phyloP scores from a whole-genome alignment of 2,113 vertebrate genomes.

The Pollimyrus isidori region DNA sequence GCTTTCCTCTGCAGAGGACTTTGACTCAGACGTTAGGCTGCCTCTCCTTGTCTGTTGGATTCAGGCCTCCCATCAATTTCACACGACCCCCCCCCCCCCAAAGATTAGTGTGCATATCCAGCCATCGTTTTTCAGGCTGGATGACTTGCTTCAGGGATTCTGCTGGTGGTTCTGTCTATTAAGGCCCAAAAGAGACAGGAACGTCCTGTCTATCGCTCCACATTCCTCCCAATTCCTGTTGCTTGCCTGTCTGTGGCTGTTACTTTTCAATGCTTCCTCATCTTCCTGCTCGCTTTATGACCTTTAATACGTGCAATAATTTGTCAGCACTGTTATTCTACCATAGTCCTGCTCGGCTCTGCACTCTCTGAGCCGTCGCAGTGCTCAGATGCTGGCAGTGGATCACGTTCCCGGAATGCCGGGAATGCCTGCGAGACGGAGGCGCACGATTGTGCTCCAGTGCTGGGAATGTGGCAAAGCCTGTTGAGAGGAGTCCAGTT shows the following conservation, averaged over 20 bases:
- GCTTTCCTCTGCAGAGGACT: not conserved
- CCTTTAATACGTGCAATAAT: not conserved
- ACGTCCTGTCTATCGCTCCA: not conserved
- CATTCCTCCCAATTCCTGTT: not conserved
- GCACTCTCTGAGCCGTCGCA: not conserved
- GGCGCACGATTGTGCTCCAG: constrained; percentile 3
- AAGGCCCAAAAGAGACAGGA: constrained; percentile 11
- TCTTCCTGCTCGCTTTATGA: not conserved
- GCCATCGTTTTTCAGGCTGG: not conserved
- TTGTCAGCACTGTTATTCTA: not conserved
- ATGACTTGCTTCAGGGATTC: not conserved
- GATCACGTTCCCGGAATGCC: constrained; percentile 33
- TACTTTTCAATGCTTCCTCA: not conserved
- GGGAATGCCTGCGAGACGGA: constrained; percentile 32
- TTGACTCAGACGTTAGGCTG: not conserved
- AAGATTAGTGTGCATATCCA: not conserved
- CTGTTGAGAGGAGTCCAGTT: constrained; percentile 28
- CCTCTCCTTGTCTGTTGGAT: too few relatives aligned
- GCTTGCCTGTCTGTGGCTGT: not conserved
- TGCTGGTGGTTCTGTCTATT: not conserved
- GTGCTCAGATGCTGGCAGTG: not conserved
- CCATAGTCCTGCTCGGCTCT: not conserved
- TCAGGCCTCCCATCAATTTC: not conserved
- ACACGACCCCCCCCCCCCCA: not conserved
- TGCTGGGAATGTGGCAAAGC: constrained; percentile 30